Evolutionary conservation across 1,140 invertebrate genomes (phyloP), one percentile per base, ranked within the genome.

Genomic region (Cydia amplana): DNA sequence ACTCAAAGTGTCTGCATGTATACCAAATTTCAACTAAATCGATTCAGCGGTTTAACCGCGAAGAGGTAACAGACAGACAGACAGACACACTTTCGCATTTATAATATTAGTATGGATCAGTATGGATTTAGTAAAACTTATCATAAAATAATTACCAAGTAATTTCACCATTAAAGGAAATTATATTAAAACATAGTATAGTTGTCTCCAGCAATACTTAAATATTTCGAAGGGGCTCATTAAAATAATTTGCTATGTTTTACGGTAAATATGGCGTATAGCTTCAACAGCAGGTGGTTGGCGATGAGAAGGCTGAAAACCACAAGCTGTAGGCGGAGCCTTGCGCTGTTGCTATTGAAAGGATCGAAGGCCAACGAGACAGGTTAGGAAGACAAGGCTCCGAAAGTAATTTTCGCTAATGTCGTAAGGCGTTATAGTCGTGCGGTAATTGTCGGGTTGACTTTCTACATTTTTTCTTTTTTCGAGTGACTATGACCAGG

Each of bases 301-400:
- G 43, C 87, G 87, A 84, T 89, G 87, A 86, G 86, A 89, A 85
- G 73, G 74, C 81, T 83, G 85, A 81, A 86, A 89, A 81, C 85
- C 85, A 74, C 82, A 87, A 82, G 70, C 77, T 75, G 73, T 79
- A 79, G 81, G 77, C 77, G 81, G 80, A 23, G 55, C 20, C 55
- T n/a, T 23, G 55, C 16, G 20, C n/a, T 16, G 51, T 7, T 55
- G 51, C 14, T 55, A 12, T 60, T 60, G 20, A 60, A 60, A 60
- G 55, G 20, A 23, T 23, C 55, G 55, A 60, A 60, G 55, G 55
- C 55, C 55, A 60, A 23, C 55, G 55, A 60, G 55, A 60, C 23
- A 60, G 51, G n/a, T 12, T 23, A 20, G 20, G 55, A 60, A 60
- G 9, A 23, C 7, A 23, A 60, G 55, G 18, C 18, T 20, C n/a